Evolutionary conservation across 2,797 vertebrate genomes (phyloP).

Genomic region (Ataeniobius toweri): DNA sequence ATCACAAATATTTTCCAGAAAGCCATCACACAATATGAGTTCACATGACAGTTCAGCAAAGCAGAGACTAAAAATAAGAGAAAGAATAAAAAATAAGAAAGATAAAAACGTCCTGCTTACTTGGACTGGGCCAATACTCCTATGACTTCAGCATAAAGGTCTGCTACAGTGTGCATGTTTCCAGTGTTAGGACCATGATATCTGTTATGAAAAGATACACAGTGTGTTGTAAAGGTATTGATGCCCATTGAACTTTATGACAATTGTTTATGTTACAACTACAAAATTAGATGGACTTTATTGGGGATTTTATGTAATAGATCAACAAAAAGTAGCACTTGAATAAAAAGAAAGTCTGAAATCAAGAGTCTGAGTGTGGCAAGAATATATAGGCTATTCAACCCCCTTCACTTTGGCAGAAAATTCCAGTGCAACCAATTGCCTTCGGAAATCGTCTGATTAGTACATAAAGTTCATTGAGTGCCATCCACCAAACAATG

Average conservation of each 20-base stretch:
- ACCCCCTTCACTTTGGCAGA: neutral
- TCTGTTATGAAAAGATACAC: constrained; percentile 66
- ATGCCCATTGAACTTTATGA: neutral
- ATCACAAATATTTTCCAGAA: constrained; percentile 37
- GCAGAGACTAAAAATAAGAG: constrained; percentile 7
- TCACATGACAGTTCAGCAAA: constrained; percentile 31
- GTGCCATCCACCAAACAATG: too few relatives aligned
- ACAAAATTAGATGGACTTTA: neutral
- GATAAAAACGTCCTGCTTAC: constrained; percentile 76
- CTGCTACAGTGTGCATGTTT: constrained; percentile 99
- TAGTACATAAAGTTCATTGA: neutral
- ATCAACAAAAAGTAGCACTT: neutral
- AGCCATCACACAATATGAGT: constrained; percentile 23
- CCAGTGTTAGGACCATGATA: constrained; percentile 98
- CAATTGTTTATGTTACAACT: neutral
- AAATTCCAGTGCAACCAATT: neutral
- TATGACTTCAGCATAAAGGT: constrained; percentile 96
- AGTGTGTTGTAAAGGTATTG: neutral
- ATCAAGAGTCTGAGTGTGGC: neutral
- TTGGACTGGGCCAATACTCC: constrained; percentile 96
- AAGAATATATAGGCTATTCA: neutral
- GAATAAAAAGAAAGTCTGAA: neutral
- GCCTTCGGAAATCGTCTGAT: neutral
- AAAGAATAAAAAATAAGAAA: neutral
- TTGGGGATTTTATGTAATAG: neutral